Evolutionary conservation across 2,113 vertebrate species (phyloP).

Genomic region (Vulpes lagopus): DNA sequence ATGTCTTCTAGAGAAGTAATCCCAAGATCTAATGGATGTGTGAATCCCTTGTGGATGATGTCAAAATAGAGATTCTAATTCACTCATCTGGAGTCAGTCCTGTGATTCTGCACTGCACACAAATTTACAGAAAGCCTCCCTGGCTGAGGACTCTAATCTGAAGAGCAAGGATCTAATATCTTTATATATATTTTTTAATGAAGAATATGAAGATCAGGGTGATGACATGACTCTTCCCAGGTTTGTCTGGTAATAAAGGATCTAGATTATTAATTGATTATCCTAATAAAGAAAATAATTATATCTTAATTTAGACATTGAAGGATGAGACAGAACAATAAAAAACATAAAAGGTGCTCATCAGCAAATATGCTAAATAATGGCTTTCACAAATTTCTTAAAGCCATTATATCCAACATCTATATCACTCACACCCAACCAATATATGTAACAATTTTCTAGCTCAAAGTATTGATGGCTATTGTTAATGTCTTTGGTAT

Average conservation of each 20-base stretch:
- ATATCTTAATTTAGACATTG: neutral
- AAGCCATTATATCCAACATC: neutral
- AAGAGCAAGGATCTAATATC: neutral
- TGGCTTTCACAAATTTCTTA: neutral
- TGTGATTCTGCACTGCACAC: neutral
- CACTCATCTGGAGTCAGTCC: rapidly evolving
- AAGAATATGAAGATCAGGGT: neutral
- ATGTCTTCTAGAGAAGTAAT: neutral
- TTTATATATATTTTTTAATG: neutral
- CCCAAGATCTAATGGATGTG: neutral
- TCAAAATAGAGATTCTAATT: neutral
- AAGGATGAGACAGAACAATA: neutral
- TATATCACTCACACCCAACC: neutral
- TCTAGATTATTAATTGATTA: neutral
- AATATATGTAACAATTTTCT: neutral
- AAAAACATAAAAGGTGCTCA: neutral
- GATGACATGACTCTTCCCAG: neutral
- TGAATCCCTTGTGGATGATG: neutral
- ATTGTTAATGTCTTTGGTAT: neutral
- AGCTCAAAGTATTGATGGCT: neutral
- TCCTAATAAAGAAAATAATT: neutral
- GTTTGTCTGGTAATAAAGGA: neutral
- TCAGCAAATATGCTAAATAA: neutral
- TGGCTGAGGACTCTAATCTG: neutral
- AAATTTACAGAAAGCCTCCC: neutral